Evolutionary conservation across 35 echinoderm and acorn worm species (phyloP).

Genomic region (Stichopus chloronotus): DNA sequence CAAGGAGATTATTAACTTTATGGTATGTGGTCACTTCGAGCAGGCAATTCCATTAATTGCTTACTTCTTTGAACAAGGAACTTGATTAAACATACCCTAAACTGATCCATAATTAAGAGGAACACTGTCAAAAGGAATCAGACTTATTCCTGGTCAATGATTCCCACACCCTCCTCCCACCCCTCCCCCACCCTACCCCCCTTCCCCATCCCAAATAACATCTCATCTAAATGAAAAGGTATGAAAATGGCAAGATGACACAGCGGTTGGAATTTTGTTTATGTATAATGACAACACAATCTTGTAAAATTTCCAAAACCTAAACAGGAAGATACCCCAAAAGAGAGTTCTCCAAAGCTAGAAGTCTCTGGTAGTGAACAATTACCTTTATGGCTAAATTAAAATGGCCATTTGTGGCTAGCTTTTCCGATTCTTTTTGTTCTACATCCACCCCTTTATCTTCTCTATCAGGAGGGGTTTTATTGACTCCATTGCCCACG

Average conservation of each 20-base stretch:
- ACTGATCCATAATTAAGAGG: neutral
- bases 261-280: neutral
- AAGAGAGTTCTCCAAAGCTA: neutral
- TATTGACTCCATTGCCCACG: neutral
- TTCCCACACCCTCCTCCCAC: neutral
- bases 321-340: neutral
- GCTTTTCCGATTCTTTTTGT: neutral
- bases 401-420: neutral
- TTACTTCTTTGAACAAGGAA: neutral
- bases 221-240: neutral
- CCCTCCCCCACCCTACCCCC: neutral
- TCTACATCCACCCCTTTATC: neutral
- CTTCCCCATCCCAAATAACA: neutral
- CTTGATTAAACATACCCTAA: neutral
- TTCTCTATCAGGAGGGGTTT: neutral
- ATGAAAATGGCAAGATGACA: neutral
- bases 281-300: neutral
- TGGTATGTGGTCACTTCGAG: neutral
- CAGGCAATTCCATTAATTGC: neutral
- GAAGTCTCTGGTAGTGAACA: neutral
- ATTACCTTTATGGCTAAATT: slow-evolving; percentile 41
- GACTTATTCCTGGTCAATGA: too few species aligned
- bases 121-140: too few species aligned
- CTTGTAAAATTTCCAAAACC: neutral
- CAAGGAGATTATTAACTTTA: neutral